Conservation (phyloP, 2,113 vertebrate species). For the Bombycilla garrulus region DNA sequence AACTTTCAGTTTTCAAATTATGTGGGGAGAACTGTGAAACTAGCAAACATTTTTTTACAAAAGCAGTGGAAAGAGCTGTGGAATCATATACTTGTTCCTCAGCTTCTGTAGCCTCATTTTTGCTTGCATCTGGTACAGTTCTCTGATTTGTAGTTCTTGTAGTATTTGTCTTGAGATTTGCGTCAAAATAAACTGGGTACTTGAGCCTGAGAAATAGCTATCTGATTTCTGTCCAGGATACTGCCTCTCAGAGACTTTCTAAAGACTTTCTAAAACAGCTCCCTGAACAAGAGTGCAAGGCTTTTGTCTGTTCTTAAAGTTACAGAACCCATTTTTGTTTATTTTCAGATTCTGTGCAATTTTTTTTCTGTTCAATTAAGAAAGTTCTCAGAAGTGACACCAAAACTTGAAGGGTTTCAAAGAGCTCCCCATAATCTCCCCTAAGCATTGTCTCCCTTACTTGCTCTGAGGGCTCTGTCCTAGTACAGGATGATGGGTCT, state of each 20-base stretch:
- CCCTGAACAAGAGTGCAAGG: neutral
- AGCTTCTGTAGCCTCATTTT: neutral
- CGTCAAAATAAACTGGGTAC: neutral
- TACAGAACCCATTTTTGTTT: neutral
- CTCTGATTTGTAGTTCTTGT: neutral
- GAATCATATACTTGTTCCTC: neutral
- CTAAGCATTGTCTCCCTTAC: accelerated
- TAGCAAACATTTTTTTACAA: neutral
- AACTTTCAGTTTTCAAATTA: neutral
- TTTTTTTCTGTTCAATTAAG: neutral
- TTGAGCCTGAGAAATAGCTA: neutral
- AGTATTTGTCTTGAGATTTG: neutral
- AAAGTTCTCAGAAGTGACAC: neutral
- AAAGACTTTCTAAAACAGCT: neutral
- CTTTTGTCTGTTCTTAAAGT: neutral
- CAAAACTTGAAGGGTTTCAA: neutral
- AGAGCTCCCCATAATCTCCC: neutral
- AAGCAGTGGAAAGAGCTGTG: neutral
- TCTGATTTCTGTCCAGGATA: neutral
- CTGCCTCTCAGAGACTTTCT: neutral
- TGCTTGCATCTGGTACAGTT: neutral
- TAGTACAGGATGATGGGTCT: neutral
- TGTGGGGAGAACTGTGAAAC: neutral
- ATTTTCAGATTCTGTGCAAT: neutral
- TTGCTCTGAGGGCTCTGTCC: neutral